A percentile compares a stretch with the other conserved stretches of the same genome.
phyloP scores from a whole-genome alignment of 1,140 invertebrate species.

The Heliconius eleuchia region DNA sequence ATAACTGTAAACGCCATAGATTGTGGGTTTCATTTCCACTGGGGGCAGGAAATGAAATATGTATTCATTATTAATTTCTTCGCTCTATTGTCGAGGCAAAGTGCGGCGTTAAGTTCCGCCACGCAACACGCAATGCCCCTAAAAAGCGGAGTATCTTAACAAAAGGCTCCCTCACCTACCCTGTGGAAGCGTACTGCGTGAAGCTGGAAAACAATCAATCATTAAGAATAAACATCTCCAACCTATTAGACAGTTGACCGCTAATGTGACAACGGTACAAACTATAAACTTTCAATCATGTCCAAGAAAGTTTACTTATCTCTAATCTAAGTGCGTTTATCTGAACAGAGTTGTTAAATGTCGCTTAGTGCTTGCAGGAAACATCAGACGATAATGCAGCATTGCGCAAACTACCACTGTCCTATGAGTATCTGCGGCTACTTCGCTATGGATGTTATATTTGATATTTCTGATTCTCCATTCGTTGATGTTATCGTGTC shows the following conservation, averaged over 20 bases:
- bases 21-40: no score
- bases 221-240: not conserved
- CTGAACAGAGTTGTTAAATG: constrained; percentile 31
- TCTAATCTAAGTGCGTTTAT: constrained; percentile 19
- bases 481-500: constrained; percentile 22
- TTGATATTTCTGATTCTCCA: constrained; percentile 12
- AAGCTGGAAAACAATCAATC: not conserved
- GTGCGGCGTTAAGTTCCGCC: no score
- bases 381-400: constrained; percentile 21
- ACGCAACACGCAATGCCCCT: no score
- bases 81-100: no score
- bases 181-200: no score
- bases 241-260: not conserved
- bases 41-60: no score
- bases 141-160: no score
- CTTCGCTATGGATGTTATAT: constrained; percentile 4
- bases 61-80: no score
- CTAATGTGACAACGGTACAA: not conserved
- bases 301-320: constrained; percentile 1
- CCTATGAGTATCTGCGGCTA: not conserved
- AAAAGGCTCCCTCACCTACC: no score
- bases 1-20: no score
- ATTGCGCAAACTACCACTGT: constrained; percentile 24
- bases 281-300: not conserved
- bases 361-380: constrained; percentile 33